These are phyloP conservation scores for Meriones unguiculatus DNA, from an alignment of 2,113 vertebrate species.

Conservation along the genomic window DNA sequence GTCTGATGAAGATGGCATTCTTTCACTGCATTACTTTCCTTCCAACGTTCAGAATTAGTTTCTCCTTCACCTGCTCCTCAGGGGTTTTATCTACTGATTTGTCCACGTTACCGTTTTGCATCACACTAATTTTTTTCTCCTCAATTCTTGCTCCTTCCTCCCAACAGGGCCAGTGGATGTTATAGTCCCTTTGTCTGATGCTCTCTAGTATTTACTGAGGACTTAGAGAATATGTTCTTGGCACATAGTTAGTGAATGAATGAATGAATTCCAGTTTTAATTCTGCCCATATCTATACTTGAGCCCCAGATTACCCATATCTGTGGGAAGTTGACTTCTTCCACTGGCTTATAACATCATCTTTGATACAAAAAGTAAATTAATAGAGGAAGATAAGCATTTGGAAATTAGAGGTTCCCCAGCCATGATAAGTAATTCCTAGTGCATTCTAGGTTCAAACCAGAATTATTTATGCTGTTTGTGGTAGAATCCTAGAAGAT, in stretches of 20 bases:
- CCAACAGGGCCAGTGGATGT: neutral
- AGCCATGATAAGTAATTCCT: constrained; percentile 9
- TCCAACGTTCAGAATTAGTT: neutral
- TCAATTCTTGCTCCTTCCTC: neutral
- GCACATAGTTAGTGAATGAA: constrained; percentile 26
- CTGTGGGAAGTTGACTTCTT: neutral
- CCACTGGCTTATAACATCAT: neutral
- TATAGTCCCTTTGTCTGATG: neutral
- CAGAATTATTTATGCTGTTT: neutral
- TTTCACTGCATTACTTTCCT: neutral
- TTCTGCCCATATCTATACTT: constrained; percentile 15
- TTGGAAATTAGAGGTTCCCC: constrained; percentile 41
- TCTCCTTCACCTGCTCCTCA: neutral
- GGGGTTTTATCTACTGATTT: neutral
- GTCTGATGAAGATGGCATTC: neutral
- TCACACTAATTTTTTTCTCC: neutral
- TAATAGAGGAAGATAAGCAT: constrained; percentile 8
- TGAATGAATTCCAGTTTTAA: constrained; percentile 29
- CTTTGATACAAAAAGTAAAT: neutral
- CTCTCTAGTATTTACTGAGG: neutral
- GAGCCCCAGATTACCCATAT: neutral
- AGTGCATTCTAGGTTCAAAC: neutral
- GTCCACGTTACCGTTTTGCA: neutral
- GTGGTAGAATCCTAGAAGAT: neutral
- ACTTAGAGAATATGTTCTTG: neutral